Evolutionary conservation across 1,140 invertebrate species (phyloP), one percentile per base, ranked within the genome.

Genomic region (Platyscapa corneri): DNA sequence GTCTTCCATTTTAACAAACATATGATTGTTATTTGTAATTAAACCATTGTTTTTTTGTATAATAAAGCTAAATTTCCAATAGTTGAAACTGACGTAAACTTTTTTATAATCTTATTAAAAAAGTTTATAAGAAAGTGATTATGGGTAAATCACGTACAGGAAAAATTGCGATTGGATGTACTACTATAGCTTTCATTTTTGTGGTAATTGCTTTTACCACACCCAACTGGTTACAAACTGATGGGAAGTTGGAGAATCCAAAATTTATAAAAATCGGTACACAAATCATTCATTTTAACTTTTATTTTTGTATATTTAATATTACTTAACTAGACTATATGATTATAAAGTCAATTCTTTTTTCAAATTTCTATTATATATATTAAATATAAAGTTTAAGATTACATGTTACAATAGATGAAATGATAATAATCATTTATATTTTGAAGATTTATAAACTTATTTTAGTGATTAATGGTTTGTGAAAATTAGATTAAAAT

Each of bases 221-320:
- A 88, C 98, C 98, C 39, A 97, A 97, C 91, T 99, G 98, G 98
- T 93, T 99, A 37, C 96, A 97, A 88, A 97, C 97, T 27, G 97
- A 98, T 93, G 96, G 97, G 6, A 95, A 96, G 93, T 92, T 97
- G 32, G 94, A 94, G 86, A 94, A 97, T 88, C 96, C 97, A 27
- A 96, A 96, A 90, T 98, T 98, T 93, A 93, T 96, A 78, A 96
- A 96, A 93, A 95, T 98, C 85, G 97, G 97, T 97, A 94, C 18
- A n/a, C 1, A 60, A 14, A 42, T n/a, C 1, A 23, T 20, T 37
- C 14, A 74, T 74, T n/a, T 74, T 74, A 18, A n/a, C 5, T 39
- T 39, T 72, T 32, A 70, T 70, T n/a, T 64, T 64, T 64, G 1
- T 7, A n/a, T 12, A 64, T 64, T n/a, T n/a, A 46, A 46, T 53